Evolutionary conservation across 2,113 vertebrate species (phyloP).

Genomic region (Salvator merianae): DNA sequence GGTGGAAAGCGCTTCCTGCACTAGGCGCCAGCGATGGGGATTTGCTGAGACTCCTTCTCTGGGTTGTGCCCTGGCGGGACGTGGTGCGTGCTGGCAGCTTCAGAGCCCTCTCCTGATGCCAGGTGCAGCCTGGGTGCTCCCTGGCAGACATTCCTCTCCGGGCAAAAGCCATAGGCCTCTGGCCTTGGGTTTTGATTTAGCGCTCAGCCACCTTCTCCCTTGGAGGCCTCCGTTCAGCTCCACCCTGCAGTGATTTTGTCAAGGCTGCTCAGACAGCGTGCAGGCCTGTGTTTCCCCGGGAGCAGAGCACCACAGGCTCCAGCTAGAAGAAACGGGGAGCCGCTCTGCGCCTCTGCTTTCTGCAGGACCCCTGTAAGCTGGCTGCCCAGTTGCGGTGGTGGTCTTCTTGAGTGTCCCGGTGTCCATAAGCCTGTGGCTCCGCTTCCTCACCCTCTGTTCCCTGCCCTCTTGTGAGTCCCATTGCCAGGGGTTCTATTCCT

Average conservation of each 20-base stretch:
- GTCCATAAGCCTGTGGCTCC: too few relatives aligned
- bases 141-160: too few relatives aligned
- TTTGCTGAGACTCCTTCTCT: background rate
- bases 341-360: too few relatives aligned
- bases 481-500: background rate
- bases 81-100: too few relatives aligned
- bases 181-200: too few relatives aligned
- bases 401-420: too few relatives aligned
- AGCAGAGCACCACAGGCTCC: background rate
- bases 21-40: background rate
- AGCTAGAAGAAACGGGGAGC: too few relatives aligned
- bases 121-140: background rate
- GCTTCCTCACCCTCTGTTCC: background rate
- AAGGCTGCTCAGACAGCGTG: background rate
- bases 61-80: background rate
- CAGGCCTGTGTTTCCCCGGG: background rate
- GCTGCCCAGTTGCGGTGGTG: too few relatives aligned
- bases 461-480: background rate
- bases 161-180: too few relatives aligned
- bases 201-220: too few relatives aligned
- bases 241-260: background rate
- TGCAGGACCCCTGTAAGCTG: too few relatives aligned
- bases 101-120: background rate
- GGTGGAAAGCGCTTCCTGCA: background rate
- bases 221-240: too few relatives aligned